These are phyloP conservation scores for Polypedilum pembai DNA, from an alignment of 1,140 invertebrate species.

Conservation along the genomic window DNA sequence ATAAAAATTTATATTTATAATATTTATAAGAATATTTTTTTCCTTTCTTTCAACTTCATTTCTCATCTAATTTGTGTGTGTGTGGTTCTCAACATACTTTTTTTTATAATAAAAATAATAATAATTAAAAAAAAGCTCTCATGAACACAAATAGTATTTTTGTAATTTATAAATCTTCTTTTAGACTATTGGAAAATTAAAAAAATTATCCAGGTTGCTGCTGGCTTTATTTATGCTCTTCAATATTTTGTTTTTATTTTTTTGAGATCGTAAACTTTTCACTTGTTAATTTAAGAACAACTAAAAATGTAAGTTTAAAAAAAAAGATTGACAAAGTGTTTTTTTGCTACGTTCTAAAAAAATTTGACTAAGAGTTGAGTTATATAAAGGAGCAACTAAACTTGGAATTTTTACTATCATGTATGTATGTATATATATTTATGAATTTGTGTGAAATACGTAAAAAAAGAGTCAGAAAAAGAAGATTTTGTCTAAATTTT, in stretches of 20 bases:
- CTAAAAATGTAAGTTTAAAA: too few relatives aligned
- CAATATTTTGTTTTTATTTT: neutral
- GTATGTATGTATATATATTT: neutral
- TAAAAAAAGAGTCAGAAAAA: neutral
- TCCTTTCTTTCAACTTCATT: neutral
- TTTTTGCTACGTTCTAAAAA: neutral
- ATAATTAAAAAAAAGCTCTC: neutral
- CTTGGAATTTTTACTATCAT: too few relatives aligned
- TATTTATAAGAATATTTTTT: neutral
- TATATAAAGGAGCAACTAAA: too few relatives aligned
- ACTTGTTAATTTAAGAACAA: neutral
- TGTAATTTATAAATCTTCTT: neutral
- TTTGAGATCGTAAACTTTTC: slow-evolving; percentile 17
- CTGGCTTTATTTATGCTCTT: too few relatives aligned
- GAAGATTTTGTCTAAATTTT: neutral
- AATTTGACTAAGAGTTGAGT: neutral
- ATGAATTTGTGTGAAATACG: neutral
- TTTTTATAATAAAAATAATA: neutral
- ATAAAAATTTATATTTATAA: neutral
- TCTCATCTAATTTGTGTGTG: neutral
- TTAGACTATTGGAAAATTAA: neutral
- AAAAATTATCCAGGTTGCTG: neutral
- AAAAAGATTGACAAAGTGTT: too few relatives aligned
- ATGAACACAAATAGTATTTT: slow-evolving; percentile 20
- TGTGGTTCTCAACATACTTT: neutral